A percentile compares a stretch with the other conserved stretches of the same genome.
Conservation (phyloP, 2,888 invertebrate species). For the Mycalesis mineus region DNA sequence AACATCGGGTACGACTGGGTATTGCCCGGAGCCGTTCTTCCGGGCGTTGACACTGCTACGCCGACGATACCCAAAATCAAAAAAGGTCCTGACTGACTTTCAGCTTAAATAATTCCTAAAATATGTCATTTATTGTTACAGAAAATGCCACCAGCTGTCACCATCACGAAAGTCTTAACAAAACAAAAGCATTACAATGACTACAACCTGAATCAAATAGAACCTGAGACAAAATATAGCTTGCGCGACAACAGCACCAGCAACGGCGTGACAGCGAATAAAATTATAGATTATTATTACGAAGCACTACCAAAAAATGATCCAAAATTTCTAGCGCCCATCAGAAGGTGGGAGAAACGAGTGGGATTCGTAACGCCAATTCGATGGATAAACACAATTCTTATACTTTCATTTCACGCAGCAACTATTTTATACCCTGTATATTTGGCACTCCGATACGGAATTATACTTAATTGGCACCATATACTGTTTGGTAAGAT, state of each 20-base stretch:
- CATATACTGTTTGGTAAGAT: slow-evolving; percentile 81
- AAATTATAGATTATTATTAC: slow-evolving; percentile 38
- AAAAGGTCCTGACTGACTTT: too few species aligned
- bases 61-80: too few species aligned
- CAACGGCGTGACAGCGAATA: neutral
- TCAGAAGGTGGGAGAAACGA: slow-evolving; percentile 55
- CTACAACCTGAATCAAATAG: neutral
- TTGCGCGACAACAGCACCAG: neutral
- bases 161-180: slow-evolving; percentile 1
- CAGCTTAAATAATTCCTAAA: too few species aligned
- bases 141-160: neutral
- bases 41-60: too few species aligned
- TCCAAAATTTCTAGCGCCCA: slow-evolving; percentile 39
- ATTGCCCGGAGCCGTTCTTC: too few species aligned
- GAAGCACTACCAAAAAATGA: slow-evolving; percentile 43
- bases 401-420: slow-evolving; percentile 74
- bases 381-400: slow-evolving; percentile 81
- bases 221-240: neutral
- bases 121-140: neutral
- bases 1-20: too few species aligned
- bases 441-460: neutral
- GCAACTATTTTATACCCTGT: slow-evolving; percentile 39
- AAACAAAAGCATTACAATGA: neutral
- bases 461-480: slow-evolving; percentile 48
- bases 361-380: slow-evolving; percentile 78